These are phyloP conservation scores for Oncorhynchus masou DNA, from an alignment of 2,113 vertebrate species.

Conservation along the genomic window DNA sequence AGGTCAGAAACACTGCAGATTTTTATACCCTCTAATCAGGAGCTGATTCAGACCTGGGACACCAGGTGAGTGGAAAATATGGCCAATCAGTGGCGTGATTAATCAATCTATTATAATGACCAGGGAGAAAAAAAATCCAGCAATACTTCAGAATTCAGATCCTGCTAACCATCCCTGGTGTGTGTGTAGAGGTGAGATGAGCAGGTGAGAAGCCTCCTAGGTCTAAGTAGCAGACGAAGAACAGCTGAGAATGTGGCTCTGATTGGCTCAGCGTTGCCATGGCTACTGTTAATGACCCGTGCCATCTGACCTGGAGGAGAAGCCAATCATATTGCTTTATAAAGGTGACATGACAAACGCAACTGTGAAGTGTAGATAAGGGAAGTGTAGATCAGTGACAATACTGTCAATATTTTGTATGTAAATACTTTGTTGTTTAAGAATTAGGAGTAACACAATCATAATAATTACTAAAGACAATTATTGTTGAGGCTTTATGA, in stretches of 20 bases:
- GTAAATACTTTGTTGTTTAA: not conserved
- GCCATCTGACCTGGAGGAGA: conserved; percentile 10
- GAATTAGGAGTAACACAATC: not conserved
- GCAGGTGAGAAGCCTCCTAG: conserved; percentile 6
- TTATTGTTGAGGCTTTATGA: not conserved
- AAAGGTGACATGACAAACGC: not conserved
- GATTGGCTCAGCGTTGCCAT: conserved; percentile 13
- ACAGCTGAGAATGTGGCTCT: not conserved
- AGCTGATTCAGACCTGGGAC: too few relatives aligned
- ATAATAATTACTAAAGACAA: not conserved
- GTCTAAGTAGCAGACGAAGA: not conserved
- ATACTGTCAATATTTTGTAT: not conserved
- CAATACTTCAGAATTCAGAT: not conserved
- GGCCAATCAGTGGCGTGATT: too few relatives aligned
- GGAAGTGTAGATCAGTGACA: not conserved
- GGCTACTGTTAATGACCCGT: conserved; percentile 22
- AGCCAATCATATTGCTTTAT: not conserved
- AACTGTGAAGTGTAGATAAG: not conserved
- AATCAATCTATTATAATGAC: too few relatives aligned
- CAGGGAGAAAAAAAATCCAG: too few relatives aligned
- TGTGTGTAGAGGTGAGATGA: not conserved
- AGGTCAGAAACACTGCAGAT: too few relatives aligned
- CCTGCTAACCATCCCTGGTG: not conserved
- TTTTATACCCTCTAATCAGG: too few relatives aligned
- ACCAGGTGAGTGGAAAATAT: too few relatives aligned